These are phyloP conservation scores for Melanargia galathea DNA, from an alignment of 2,888 invertebrate species.

Conservation along the genomic window DNA sequence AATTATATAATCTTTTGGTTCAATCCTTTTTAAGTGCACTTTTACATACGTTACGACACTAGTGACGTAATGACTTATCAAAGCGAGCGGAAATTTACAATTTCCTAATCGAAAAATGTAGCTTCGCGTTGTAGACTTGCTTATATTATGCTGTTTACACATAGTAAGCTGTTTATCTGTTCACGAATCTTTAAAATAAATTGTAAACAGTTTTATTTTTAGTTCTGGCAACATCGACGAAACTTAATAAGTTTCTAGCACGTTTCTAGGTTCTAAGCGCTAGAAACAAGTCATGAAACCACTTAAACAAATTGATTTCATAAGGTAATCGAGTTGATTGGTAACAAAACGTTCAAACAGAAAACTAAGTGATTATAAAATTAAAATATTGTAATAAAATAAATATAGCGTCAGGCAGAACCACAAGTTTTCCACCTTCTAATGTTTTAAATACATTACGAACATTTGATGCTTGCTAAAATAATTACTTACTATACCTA, in stretches of 20 bases:
- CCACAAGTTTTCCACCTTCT: background rate
- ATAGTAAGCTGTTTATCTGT: slow-evolving; percentile 24
- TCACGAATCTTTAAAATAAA: too few relatives aligned
- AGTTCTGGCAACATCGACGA: background rate
- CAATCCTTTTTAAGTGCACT: slow-evolving; percentile 79
- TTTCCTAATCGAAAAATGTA: slow-evolving; percentile 54
- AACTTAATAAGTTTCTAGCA: background rate
- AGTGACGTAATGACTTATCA: slow-evolving; percentile 64
- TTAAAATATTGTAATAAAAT: background rate
- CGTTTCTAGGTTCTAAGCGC: too few relatives aligned
- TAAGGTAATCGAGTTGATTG: background rate
- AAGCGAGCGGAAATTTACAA: slow-evolving; percentile 68
- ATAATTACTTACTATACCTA: background rate
- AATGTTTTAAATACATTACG: background rate
- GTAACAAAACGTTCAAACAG: background rate
- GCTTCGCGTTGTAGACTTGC: slow-evolving; percentile 39
- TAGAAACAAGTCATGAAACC: too few relatives aligned
- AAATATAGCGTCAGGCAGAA: background rate
- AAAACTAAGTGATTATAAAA: background rate
- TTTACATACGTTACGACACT: slow-evolving; percentile 67
- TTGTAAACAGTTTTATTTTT: background rate
- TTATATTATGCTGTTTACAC: slow-evolving; percentile 24
- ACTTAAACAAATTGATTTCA: too few relatives aligned
- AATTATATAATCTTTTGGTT: slow-evolving; percentile 82
- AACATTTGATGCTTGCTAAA: background rate